Conservation (phyloP, 2,797 vertebrate genomes). For the Prionace glauca region DNA sequence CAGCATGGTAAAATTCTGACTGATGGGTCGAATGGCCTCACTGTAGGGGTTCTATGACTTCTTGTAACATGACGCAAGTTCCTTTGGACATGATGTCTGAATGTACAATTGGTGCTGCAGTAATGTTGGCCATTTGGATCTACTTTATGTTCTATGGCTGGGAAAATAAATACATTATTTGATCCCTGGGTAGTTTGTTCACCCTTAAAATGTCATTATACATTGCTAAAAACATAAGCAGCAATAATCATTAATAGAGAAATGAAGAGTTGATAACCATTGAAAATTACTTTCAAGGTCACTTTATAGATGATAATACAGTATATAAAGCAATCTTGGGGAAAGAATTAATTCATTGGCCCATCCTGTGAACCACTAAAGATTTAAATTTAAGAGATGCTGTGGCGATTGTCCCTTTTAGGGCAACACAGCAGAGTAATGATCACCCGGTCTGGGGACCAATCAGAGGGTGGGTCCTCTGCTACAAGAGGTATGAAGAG, state of each 20-base stretch:
- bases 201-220: neutral
- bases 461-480: too few relatives aligned
- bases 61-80: neutral
- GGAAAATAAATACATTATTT: neutral
- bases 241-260: conserved; percentile 11
- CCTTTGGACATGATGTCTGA: neutral
- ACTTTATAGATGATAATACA: neutral
- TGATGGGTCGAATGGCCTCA: too few relatives aligned
- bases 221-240: neutral
- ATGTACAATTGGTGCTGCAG: neutral
- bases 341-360: neutral
- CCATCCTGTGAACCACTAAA: neutral
- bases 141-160: neutral
- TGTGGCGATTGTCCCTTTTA: too few relatives aligned
- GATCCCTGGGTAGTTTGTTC: neutral
- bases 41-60: neutral
- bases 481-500: too few relatives aligned
- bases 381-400: neutral
- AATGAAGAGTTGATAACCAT: neutral
- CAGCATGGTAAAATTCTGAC: too few relatives aligned
- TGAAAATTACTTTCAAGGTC: neutral
- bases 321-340: neutral
- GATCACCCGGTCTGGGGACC: too few relatives aligned
- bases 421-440: too few relatives aligned
- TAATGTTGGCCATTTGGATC: neutral